Percentiles rank a stretch among this genome's conserved stretches.
Evolutionary conservation across 2,113 vertebrate species (phyloP).

Genomic region (Proterorhinus semilunaris): DNA sequence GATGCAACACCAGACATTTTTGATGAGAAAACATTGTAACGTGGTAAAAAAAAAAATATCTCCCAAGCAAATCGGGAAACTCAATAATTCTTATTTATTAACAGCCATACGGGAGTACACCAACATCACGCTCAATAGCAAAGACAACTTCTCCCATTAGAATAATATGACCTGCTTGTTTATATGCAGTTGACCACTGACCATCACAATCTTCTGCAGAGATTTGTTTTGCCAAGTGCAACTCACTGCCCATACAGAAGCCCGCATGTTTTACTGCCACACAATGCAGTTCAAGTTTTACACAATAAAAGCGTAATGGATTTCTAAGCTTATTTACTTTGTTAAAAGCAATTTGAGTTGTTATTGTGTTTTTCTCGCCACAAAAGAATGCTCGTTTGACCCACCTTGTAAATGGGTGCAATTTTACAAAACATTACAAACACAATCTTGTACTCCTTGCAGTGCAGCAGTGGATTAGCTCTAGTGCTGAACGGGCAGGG

Average conservation of each 20-base stretch:
- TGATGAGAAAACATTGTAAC: too few relatives aligned
- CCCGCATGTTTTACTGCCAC: neutral
- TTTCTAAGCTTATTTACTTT: neutral
- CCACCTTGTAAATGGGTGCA: slow-evolving; percentile 33
- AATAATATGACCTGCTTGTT: neutral
- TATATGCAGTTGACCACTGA: neutral
- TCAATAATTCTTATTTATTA: slow-evolving; percentile 56
- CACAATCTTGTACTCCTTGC: slow-evolving; percentile 5
- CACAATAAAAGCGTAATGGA: neutral
- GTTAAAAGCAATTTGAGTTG: neutral
- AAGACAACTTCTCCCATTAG: neutral
- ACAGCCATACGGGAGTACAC: slow-evolving; percentile 3
- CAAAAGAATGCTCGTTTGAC: slow-evolving; percentile 32
- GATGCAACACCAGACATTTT: too few relatives aligned
- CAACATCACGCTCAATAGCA: neutral
- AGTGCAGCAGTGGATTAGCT: slow-evolving; percentile 7
- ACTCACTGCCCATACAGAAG: neutral
- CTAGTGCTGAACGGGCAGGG: neutral
- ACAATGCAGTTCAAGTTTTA: neutral
- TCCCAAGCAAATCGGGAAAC: neutral
- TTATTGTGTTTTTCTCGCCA: slow-evolving; percentile 22
- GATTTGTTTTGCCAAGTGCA: neutral
- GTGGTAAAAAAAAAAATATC: too few relatives aligned
- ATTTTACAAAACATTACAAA: slow-evolving; percentile 20
- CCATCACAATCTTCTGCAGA: neutral